A percentile compares a stretch with the other conserved stretches of the same genome.
Evolutionary conservation across 1,140 invertebrate genomes (phyloP).

Genomic region (Heliconius congener): DNA sequence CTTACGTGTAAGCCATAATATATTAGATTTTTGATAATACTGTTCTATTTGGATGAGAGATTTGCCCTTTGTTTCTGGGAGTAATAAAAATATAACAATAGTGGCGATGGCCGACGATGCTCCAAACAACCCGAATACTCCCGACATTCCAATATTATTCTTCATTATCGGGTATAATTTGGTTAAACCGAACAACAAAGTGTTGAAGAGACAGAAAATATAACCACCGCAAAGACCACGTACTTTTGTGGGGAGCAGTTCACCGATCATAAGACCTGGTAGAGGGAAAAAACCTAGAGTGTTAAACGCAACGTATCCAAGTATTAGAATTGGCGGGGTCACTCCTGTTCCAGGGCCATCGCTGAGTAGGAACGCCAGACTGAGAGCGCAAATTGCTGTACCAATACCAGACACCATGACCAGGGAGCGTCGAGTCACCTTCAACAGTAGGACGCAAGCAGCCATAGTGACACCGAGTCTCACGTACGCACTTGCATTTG

Average conservation of each 20-base stretch:
- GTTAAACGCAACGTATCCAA: conserved; percentile 86
- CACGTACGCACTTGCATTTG: conserved; percentile 84
- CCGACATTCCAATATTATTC: conserved; percentile 82
- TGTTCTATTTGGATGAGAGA: conserved; percentile 90
- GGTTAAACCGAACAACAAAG: conserved; percentile 86
- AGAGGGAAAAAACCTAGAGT: conserved; percentile 87
- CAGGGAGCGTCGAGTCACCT: conserved; percentile 84
- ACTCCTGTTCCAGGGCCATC: conserved; percentile 65
- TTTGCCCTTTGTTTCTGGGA: conserved; percentile 92
- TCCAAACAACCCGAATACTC: conserved; percentile 87
- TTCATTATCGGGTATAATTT: conserved; percentile 87
- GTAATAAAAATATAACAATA: conserved; percentile 86
- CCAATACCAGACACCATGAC: conserved; percentile 85
- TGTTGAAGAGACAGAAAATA: conserved; percentile 87
- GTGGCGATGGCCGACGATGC: conserved; percentile 84
- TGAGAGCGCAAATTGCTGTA: conserved; percentile 83
- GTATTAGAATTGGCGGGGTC: conserved; percentile 80
- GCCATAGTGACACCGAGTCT: conserved; percentile 84
- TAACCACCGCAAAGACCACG: conserved; percentile 85
- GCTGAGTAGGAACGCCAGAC: conserved; percentile 81
- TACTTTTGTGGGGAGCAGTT: conserved; percentile 86
- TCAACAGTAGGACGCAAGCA: conserved; percentile 84
- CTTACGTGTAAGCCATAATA: conserved; percentile 83
- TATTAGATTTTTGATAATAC: conserved; percentile 86
- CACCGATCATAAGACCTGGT: conserved; percentile 87